Evolutionary conservation across 2,113 vertebrate genomes (phyloP), one percentile per base, ranked within the genome.

Genomic region (Phasianus colchicus): DNA sequence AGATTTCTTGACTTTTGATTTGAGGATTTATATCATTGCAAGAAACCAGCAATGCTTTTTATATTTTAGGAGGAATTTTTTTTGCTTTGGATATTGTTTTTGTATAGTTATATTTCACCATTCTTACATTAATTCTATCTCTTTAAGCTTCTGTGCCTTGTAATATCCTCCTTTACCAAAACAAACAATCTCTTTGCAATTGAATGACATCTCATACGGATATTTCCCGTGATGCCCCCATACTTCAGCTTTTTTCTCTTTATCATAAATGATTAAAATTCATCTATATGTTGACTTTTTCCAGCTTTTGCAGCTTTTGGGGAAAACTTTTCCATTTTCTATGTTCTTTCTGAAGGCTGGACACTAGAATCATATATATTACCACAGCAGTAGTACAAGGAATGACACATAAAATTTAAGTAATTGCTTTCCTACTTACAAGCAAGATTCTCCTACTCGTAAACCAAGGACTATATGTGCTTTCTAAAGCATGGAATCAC

Each of bases 21-120:
- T 40, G 3, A 3, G 24, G 11, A 10, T 57, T 71, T 57, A 40
- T 6, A 43, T 19, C 24, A 61, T 20, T 63, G 10, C 27, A 65
- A 69, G n/a, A 47, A 48, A 55, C 1, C 25, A 78, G 16, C n/a
- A 22, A 74, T 21, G 14, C 0, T 7, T 78, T 0, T 45, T 17
- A 73, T 78, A 79, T 30, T 47, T n/a, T 74, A 47, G 29, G 45
- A 79, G 7, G 9, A 32, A 30, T 42, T 54, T 66, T 66, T 5
- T 73, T 83, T 86, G 14, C 8, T 82, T 65, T 81, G 32, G 34
- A 13, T 45, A 76, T 63, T 66, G 5, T 66, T 58, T 83, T 86
- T 14, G 5, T 82, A 57, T 81, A 32, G 40, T 13, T 34, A 70
- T 58, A 63, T 29, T 66, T 85, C 32, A 55, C 70, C 70, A 81